Conservation (phyloP, 2,888 invertebrate species). For the Drosophila prostipennis region DNA sequence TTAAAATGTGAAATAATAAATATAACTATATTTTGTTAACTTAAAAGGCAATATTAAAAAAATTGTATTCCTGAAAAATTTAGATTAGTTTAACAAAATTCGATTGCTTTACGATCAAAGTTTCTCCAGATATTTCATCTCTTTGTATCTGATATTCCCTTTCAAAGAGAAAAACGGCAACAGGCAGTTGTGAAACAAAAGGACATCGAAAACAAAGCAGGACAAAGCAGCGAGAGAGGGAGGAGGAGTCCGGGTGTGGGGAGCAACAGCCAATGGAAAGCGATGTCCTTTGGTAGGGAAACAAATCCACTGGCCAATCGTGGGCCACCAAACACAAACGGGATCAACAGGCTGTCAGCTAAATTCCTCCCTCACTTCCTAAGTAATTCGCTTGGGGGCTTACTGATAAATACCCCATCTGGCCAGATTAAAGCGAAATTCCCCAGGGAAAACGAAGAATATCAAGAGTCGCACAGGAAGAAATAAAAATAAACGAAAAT, state of each 20-base stretch:
- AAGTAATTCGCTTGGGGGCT: constrained; percentile 9
- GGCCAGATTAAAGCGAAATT: constrained; percentile 19
- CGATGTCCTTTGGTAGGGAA: constrained; percentile 24
- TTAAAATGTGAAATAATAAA: no score
- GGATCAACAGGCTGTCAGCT: constrained; percentile 56
- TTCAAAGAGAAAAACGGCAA: constrained; percentile 2
- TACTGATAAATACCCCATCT: constrained; percentile 25
- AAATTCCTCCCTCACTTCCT: constrained; percentile 3
- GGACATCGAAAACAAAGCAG: not conserved
- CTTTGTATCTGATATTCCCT: not conserved
- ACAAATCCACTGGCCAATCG: constrained; percentile 56
- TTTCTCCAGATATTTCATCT: not conserved
- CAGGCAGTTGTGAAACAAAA: constrained; percentile 18
- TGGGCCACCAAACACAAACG: constrained; percentile 34
- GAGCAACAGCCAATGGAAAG: constrained; percentile 53
- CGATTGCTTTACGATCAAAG: not conserved
- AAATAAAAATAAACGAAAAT: constrained; percentile 49
- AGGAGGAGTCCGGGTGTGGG: not conserved
- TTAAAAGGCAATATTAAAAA: no score
- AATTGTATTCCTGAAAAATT: no score
- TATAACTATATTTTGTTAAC: no score
- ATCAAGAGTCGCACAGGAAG: constrained; percentile 45
- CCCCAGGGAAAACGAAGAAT: constrained; percentile 16
- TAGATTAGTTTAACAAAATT: no score
- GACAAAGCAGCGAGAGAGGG: constrained; percentile 1